These are phyloP conservation scores for Phymatocera aterrima DNA, from an alignment of 2,888 invertebrate species.

Conservation along the genomic window DNA sequence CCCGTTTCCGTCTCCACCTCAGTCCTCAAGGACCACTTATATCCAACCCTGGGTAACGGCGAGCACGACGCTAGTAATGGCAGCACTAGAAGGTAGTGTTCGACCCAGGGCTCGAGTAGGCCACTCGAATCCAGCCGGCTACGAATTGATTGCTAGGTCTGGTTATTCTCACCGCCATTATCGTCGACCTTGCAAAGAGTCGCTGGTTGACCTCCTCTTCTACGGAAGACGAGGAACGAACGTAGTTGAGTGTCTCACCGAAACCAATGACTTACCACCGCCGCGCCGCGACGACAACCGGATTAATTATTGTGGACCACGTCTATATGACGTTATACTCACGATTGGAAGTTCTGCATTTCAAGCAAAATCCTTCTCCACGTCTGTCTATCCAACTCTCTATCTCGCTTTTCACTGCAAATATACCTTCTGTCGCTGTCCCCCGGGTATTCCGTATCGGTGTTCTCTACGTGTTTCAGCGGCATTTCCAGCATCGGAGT, in stretches of 20 bases:
- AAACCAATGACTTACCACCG: not conserved
- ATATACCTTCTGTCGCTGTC: slow-evolving; percentile 15
- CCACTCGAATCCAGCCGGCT: slow-evolving; percentile 36
- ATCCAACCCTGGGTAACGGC: slow-evolving; percentile 37
- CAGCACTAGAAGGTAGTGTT: slow-evolving; percentile 43
- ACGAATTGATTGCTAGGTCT: slow-evolving; percentile 37
- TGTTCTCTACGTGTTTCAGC: slow-evolving; percentile 20
- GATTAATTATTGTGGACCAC: slow-evolving; percentile 7
- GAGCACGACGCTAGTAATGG: slow-evolving; percentile 42
- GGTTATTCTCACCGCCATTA: slow-evolving; percentile 33
- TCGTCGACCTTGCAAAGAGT: not conserved
- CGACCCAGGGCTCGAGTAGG: slow-evolving; percentile 37
- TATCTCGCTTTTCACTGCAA: slow-evolving; percentile 22
- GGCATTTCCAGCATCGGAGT: slow-evolving; percentile 24
- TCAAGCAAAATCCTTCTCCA: slow-evolving; percentile 54
- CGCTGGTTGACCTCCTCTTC: not conserved
- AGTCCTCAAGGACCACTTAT: slow-evolving; percentile 67
- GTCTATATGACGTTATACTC: not conserved
- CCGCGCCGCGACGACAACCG: not conserved
- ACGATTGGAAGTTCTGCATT: not conserved
- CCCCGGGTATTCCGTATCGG: slow-evolving; percentile 30
- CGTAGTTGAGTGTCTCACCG: not conserved
- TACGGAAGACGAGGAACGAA: not conserved
- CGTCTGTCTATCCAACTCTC: slow-evolving; percentile 30
- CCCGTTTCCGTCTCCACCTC: slow-evolving; percentile 51